Conservation (phyloP, 2,797 vertebrate species). For the Epinephelus malabaricus region DNA sequence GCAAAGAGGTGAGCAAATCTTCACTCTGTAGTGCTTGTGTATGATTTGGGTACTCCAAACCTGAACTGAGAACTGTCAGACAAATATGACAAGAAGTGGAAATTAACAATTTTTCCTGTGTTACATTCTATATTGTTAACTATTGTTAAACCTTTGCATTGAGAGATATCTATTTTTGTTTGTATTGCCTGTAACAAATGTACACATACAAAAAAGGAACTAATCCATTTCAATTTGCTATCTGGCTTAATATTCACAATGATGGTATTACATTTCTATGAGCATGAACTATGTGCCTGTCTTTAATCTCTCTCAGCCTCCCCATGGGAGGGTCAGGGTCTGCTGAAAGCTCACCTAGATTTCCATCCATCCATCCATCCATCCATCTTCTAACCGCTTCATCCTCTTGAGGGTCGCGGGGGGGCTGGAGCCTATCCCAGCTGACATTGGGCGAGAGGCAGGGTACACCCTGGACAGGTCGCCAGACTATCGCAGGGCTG, state of each 20-base stretch:
- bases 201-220: neutral
- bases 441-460: too few species aligned
- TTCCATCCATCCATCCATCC: too few species aligned
- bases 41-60: neutral
- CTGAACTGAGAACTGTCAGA: neutral
- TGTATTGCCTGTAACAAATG: neutral
- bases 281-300: too few species aligned
- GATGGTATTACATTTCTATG: neutral
- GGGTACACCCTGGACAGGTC: too few species aligned
- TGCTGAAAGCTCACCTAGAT: slow-evolving; percentile 75
- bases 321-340: slow-evolving; percentile 84
- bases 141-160: neutral
- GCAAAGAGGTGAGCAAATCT: neutral
- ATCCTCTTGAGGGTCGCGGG: too few species aligned
- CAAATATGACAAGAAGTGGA: too few species aligned
- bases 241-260: neutral
- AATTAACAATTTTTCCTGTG: neutral
- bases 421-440: too few species aligned
- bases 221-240: neutral
- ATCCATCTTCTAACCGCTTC: too few species aligned
- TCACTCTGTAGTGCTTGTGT: neutral
- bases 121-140: neutral
- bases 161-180: neutral
- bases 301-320: neutral
- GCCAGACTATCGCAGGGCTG: too few species aligned